Base-by-base conservation (phyloP, 2,888 invertebrate genomes). In the Diadromus collaris region DNA sequence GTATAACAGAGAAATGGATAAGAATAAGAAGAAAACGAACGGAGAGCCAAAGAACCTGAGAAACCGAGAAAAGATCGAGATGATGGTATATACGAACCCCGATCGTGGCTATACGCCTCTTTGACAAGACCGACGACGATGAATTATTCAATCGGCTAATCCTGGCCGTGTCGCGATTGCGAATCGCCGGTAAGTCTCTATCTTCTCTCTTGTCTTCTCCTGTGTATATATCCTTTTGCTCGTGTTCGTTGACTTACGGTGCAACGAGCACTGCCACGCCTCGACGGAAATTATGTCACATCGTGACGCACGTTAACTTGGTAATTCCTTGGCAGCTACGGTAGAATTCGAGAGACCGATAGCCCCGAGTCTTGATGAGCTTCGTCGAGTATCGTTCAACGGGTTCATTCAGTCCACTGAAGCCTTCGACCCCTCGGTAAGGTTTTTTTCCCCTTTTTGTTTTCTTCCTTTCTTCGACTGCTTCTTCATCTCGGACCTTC, bases 91-190 rank as follows among this genome's bases (percentile, higher is more conserved):
- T 48, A 82, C 81, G 63, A 64, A 48, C 73, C 63, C 70, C 67
- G 34, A 79, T 67, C 73, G 78, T 61, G 65, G 70, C 63, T 82
- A 70, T 77, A 80, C 79, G 83, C 81, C 81, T 86, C 89, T 89
- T 89, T 89, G 89, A 89, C 87, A 87, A 88, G 85, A 83, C 87
- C 88, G 88, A 86, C 86, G 82, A 85, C 86, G 83, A 89, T 89
- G 89, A 89, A 89, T 89, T 89, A 89, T 89, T 89, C 89, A 89
- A 86, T 86, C 84, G 84, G 82, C 86, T 88, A 88, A 88, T 88
- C 87, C 85, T 76, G 84, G 79, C 82, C 87, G 88, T 89, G 89
- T 88, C 85, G 85, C 86, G 89, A 87, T 89, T 89, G 87, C 86
- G 84, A 88, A 89, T 89, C 83, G 81, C 56, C 78, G 78, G 79